These are phyloP conservation scores for Climacteris rufus DNA, from an alignment of 2,113 vertebrate species.

Conservation along the genomic window DNA sequence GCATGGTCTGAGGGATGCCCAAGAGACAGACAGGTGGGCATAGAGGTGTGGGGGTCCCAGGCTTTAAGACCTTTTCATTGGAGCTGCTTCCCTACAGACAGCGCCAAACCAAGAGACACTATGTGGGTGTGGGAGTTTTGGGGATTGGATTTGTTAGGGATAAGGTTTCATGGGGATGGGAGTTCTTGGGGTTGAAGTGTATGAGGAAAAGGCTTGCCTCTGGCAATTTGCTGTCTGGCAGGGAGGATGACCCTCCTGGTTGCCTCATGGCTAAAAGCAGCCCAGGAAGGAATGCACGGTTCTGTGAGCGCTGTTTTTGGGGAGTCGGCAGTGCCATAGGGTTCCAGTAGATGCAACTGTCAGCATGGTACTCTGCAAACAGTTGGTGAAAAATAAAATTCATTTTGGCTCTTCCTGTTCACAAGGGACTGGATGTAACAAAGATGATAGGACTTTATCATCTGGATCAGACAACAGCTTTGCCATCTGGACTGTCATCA, in stretches of 20 bases:
- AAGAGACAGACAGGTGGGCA: not conserved
- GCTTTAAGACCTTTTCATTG: not conserved
- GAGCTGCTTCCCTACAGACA: not conserved
- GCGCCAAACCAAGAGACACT: not conserved
- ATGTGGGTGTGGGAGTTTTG: not conserved
- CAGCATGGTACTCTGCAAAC: not conserved
- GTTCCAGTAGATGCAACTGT: not conserved
- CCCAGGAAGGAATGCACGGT: accelerated
- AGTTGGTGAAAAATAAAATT: not conserved
- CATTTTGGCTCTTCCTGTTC: not conserved
- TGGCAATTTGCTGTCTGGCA: not conserved
- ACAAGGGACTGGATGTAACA: not conserved
- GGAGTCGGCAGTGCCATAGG: not conserved
- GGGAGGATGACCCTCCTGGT: not conserved
- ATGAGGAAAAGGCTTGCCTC: not conserved
- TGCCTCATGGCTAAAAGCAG: not conserved
- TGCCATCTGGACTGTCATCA: not conserved
- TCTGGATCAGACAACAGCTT: not conserved
- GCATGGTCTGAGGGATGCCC: not conserved
- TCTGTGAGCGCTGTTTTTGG: accelerated
- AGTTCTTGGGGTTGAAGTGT: not conserved
- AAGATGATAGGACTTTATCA: not conserved
- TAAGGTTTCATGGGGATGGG: not conserved
- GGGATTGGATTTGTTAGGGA: not conserved
- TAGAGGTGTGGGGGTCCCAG: not conserved